Evolutionary conservation across 2,888 invertebrate species (phyloP), one percentile per base, ranked within the genome.

Genomic region (Scaptomyza caliginosa): DNA sequence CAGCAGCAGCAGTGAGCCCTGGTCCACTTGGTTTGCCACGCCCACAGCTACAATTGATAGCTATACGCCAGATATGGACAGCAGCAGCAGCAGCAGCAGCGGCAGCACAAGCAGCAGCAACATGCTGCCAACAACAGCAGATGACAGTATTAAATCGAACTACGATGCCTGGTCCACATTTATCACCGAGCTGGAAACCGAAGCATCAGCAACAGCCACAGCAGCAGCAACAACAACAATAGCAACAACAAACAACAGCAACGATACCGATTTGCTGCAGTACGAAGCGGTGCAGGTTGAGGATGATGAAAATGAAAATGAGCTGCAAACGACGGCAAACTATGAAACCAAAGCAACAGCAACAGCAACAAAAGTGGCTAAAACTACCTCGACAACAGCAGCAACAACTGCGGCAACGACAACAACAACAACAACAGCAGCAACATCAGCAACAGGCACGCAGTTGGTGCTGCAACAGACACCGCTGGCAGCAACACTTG

Each of bases 331-430:
- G 46, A 75, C 80, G 55, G 56, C 70, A 54, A 58, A 51, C 72
- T 73, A 72, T 65, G 80, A 86, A 78, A 81, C 82, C 85, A 88
- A 71, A 88, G 86, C 67, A 88, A 79, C 75, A 67, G 70, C 48
- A 65, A 55, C 54, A 49, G 13, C 54, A 56, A 51, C 56, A 54
- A n/a, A n/a, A n/a, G 43, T 45, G 28, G 50, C 69, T 43, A 34
- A 51, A 54, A 60, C 66, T 57, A 62, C 66, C 55, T 52, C 70
- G 32, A 57, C 67, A 57, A 46, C 55, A 24, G 16, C 59, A 30
- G 2, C 54, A 42, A 7, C 54, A 17, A 13, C 50, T 13, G 28
- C 45, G 17, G 10, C 43, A 32, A n/a, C 28, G 8, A 13, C 45
- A 40, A 8, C 56, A 7, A 24, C 64, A 36, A 7, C 51, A 10